Conservation (phyloP, 2,113 vertebrate species). For the Gymnobelideus leadbeateri region DNA sequence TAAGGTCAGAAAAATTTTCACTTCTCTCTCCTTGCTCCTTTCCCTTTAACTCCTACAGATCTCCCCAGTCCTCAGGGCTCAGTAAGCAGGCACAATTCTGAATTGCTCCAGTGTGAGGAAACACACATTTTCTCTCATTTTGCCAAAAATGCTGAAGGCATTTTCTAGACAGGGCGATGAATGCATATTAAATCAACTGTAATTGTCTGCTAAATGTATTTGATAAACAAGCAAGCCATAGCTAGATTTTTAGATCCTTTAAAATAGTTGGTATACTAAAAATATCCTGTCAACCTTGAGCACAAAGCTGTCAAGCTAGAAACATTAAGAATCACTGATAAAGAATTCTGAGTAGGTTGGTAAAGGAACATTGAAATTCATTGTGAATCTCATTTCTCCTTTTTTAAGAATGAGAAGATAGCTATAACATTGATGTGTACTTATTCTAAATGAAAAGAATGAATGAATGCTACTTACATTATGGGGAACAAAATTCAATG, state of each 20-base stretch:
- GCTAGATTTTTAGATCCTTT: conserved; percentile 71
- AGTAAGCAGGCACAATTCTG: conserved; percentile 50
- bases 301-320: conserved; percentile 78
- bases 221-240: conserved; percentile 71
- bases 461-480: conserved; percentile 57
- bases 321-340: conserved; percentile 70
- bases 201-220: conserved; percentile 73
- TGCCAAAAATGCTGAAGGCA: conserved; percentile 50
- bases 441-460: conserved; percentile 79
- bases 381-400: conserved; percentile 58
- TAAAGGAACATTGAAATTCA: conserved; percentile 74
- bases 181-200: conserved; percentile 74
- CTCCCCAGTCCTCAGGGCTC: not conserved
- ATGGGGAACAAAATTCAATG: conserved; percentile 35
- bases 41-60: conserved; percentile 1
- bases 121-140: conserved; percentile 57
- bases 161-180: conserved; percentile 67
- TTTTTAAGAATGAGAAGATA: conserved; percentile 75
- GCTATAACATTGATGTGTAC: conserved; percentile 68
- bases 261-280: conserved; percentile 76
- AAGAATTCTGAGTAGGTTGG: conserved; percentile 73
- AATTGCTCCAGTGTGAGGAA: conserved; percentile 35
- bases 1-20: not conserved
- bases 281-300: conserved; percentile 80
- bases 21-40: not conserved